Evolutionary conservation across 2,888 invertebrate genomes (phyloP).

Genomic region (Steromphala cineraria): DNA sequence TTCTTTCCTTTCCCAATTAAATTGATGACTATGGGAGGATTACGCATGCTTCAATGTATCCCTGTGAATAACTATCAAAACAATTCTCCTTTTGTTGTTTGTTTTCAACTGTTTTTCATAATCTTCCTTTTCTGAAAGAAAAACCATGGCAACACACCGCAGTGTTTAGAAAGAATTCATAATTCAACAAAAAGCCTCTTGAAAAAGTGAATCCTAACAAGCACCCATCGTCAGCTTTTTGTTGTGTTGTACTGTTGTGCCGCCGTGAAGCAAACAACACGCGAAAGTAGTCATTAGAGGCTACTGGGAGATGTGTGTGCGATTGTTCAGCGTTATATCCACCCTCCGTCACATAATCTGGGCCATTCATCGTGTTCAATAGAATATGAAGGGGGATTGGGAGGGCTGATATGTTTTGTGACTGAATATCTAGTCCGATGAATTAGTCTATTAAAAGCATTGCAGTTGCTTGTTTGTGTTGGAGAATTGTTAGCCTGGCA

Average conservation of each 20-base stretch:
- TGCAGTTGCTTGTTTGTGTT: conserved; percentile 23
- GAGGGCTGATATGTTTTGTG: conserved; percentile 4
- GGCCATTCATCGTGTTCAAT: background rate
- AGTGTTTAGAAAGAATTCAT: conserved; percentile 12
- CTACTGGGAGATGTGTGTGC: background rate
- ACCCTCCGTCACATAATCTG: background rate
- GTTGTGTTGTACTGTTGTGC: conserved; percentile 1
- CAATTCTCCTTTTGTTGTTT: conserved; percentile 4
- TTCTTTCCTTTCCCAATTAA: background rate
- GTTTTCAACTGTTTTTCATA: conserved; percentile 2
- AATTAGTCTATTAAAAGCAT: conserved; percentile 20
- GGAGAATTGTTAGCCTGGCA: conserved; percentile 20
- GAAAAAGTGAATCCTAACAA: background rate
- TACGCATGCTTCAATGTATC: background rate
- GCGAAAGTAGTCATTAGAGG: conserved; percentile 8
- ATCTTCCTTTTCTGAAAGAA: background rate
- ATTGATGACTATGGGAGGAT: background rate
- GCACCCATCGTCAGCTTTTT: background rate
- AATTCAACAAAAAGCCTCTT: background rate
- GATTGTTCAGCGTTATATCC: conserved; percentile 1
- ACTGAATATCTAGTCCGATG: background rate
- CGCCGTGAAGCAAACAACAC: conserved; percentile 5
- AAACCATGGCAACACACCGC: conserved; percentile 5
- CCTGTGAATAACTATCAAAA: conserved; percentile 3
- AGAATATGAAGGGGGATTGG: background rate